These are phyloP conservation scores for Corythucha ciliata DNA, from an alignment of 2,888 invertebrate genomes.

Conservation along the genomic window DNA sequence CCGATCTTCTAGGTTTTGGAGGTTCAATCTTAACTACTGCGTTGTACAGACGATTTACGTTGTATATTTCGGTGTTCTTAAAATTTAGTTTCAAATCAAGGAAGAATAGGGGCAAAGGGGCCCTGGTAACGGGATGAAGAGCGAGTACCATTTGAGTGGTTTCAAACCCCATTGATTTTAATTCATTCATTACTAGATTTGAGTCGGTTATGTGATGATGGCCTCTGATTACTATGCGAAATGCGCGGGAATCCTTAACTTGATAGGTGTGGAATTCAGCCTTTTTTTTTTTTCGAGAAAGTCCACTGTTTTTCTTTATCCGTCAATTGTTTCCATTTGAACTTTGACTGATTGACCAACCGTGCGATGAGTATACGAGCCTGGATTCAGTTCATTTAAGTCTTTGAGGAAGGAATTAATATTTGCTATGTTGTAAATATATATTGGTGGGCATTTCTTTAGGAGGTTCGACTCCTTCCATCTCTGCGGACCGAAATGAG, in stretches of 20 bases:
- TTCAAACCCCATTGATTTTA: not conserved
- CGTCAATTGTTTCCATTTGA: not conserved
- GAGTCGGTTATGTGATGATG: not conserved
- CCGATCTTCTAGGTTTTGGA: conserved; percentile 10
- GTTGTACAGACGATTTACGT: not conserved
- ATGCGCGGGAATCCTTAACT: not conserved
- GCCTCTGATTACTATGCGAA: not conserved
- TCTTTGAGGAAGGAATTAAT: not conserved
- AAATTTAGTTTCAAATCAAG: not conserved
- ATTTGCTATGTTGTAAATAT: not conserved
- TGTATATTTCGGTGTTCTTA: not conserved
- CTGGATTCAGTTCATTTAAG: not conserved
- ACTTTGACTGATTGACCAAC: not conserved
- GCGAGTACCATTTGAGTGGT: not conserved
- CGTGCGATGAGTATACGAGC: not conserved
- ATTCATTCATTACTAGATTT: not conserved
- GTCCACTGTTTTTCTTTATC: not conserved
- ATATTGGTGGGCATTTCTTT: not conserved
- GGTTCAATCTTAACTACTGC: not conserved
- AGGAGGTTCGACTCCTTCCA: too few species aligned
- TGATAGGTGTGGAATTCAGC: not conserved
- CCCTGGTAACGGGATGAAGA: not conserved
- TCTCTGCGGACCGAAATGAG: too few species aligned
- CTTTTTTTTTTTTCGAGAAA: not conserved
- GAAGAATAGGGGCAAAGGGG: not conserved